A percentile compares a stretch with the other conserved stretches of the same genome.
Conservation (phyloP, 1,140 invertebrate species). For the Diabrotica virgifera region DNA sequence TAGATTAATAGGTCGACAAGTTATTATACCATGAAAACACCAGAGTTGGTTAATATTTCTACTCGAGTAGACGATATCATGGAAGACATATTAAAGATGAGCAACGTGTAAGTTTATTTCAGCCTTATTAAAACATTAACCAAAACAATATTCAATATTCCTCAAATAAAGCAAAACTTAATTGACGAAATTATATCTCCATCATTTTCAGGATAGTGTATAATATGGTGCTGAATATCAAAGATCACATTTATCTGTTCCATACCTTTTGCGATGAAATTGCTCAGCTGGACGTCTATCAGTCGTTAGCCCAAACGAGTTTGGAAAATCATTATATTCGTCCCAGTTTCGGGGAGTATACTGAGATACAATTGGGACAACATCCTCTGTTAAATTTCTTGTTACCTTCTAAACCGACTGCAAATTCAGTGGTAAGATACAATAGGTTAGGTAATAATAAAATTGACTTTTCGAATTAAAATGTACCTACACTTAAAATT, state of each 20-base stretch:
- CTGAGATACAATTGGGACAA: conserved; percentile 66
- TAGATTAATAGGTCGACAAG: conserved; percentile 34
- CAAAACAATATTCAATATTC: not conserved
- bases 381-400: conserved; percentile 78
- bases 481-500: too few species aligned
- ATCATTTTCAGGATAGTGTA: conserved; percentile 56
- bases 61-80: conserved; percentile 68
- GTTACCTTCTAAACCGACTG: conserved; percentile 55
- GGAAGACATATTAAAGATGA: conserved; percentile 76
- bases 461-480: too few species aligned
- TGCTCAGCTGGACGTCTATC: conserved; percentile 74
- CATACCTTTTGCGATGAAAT: conserved; percentile 79
- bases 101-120: conserved; percentile 65
- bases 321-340: conserved; percentile 59
- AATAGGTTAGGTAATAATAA: too few species aligned
- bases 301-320: conserved; percentile 70
- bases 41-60: conserved; percentile 67
- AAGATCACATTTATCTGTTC: conserved; percentile 68
- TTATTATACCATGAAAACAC: conserved; percentile 69
- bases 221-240: conserved; percentile 59
- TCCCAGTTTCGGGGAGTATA: conserved; percentile 66
- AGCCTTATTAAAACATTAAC: not conserved
- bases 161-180: not conserved
- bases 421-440: conserved; percentile 75
- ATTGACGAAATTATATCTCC: too few species aligned